Percentiles rank a stretch among this genome's conserved stretches.
phyloP scores from a whole-genome alignment of 2,113 vertebrate species.

The Isichthys henryi region DNA sequence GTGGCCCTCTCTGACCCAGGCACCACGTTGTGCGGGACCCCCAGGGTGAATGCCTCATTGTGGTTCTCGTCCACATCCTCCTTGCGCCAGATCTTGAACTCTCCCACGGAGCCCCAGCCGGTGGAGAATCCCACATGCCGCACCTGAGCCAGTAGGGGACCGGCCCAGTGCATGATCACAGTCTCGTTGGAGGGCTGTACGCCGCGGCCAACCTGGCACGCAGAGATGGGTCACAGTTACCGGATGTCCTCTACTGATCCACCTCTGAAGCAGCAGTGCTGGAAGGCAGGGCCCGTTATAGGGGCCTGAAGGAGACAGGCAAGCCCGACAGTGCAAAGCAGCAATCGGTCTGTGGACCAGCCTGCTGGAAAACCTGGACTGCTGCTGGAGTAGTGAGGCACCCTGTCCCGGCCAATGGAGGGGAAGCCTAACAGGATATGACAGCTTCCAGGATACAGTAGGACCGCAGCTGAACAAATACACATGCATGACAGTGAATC shows the following conservation, averaged over 20 bases:
- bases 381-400: background rate
- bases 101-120: slow-evolving; percentile 86
- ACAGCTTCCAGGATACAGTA: background rate
- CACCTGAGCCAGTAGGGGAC: slow-evolving; percentile 64
- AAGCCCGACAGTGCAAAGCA: background rate
- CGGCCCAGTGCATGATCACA: slow-evolving; percentile 73
- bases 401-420: background rate
- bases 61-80: slow-evolving; percentile 87
- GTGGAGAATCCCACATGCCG: slow-evolving; percentile 87
- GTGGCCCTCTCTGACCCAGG: slow-evolving; percentile 82
- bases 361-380: background rate
- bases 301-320: background rate
- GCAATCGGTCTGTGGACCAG: background rate
- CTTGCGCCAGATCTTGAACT: slow-evolving; percentile 92
- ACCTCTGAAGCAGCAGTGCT: background rate
- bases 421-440: slow-evolving; percentile 1
- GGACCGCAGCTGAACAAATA: slow-evolving; percentile 13
- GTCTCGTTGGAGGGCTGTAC: slow-evolving; percentile 71
- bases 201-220: slow-evolving; percentile 75
- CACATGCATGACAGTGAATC: slow-evolving; percentile 16
- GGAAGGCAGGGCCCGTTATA: background rate
- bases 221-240: background rate
- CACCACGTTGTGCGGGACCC: slow-evolving; percentile 80
- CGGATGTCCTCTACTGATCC: background rate
- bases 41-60: slow-evolving; percentile 88